Percentiles rank a stretch among this genome's conserved stretches.
Conservation (phyloP, 2,797 vertebrate genomes). For the Sarcoramphus papa region DNA sequence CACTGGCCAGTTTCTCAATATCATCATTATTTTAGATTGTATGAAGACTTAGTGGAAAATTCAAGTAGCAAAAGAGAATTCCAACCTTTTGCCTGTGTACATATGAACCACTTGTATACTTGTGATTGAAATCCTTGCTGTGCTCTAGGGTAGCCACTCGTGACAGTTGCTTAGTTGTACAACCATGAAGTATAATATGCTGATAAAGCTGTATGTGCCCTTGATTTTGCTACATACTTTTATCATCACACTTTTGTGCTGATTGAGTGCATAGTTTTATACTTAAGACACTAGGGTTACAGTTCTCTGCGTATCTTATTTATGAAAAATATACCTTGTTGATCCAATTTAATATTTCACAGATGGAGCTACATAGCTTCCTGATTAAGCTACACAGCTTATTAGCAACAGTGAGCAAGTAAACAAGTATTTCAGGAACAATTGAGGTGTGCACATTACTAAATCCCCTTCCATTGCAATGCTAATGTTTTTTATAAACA, state of each 20-base stretch:
- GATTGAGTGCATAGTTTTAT: not conserved
- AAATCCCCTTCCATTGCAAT: not conserved
- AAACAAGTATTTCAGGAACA: conserved; percentile 55
- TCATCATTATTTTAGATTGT: not conserved
- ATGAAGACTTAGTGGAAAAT: not conserved
- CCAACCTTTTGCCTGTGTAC: not conserved
- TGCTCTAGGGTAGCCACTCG: not conserved
- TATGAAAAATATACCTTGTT: not conserved
- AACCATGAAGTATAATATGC: not conserved
- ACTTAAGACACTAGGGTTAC: not conserved
- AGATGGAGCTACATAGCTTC: not conserved
- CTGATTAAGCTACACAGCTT: conserved; percentile 17
- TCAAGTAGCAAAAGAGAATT: not conserved
- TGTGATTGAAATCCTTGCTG: not conserved
- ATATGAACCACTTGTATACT: not conserved
- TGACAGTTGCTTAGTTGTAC: not conserved
- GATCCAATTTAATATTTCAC: conserved; percentile 31
- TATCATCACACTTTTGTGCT: not conserved
- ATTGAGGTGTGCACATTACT: not conserved
- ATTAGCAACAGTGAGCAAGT: conserved; percentile 17
- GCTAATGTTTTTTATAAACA: not conserved
- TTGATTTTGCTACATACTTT: not conserved
- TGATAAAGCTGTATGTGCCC: not conserved
- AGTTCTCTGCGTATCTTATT: conserved; percentile 8
- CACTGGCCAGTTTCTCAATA: not conserved